These are phyloP conservation scores for Brachypodius melanocephalos DNA, from an alignment of 2,113 vertebrate genomes.

Conservation along the genomic window DNA sequence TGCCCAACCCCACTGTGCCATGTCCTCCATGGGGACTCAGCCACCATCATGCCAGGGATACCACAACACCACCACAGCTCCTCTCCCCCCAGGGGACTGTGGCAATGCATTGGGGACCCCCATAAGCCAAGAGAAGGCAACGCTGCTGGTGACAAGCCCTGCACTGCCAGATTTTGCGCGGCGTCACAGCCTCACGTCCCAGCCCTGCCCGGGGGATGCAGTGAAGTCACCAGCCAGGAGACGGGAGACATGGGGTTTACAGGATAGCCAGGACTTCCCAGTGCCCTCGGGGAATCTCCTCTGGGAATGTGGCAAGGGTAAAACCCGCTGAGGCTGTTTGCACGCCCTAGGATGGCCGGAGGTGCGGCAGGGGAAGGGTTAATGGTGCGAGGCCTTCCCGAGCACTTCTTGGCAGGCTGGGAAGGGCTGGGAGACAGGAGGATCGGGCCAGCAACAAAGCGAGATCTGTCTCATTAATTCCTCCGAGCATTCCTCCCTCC, in stretches of 20 bases:
- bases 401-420: constrained; percentile 55
- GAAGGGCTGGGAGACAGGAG: constrained; percentile 39
- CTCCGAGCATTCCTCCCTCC: constrained; percentile 44
- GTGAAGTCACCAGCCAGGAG: background rate
- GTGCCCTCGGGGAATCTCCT: background rate
- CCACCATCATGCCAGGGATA: background rate
- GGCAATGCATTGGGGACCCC: accelerated
- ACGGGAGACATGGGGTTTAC: background rate
- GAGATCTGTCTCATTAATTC: constrained; percentile 65
- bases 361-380: background rate
- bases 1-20: accelerated
- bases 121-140: background rate
- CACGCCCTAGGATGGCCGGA: background rate
- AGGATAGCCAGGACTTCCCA: background rate
- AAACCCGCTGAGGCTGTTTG: background rate
- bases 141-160: accelerated
- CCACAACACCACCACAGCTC: accelerated
- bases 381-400: constrained; percentile 26
- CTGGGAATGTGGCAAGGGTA: background rate
- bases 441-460: constrained; percentile 62
- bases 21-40: background rate
- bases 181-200: background rate
- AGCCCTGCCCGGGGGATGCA: background rate
- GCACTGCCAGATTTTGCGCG: background rate
- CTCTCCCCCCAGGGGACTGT: background rate